Evolutionary conservation across 2,113 vertebrate genomes (phyloP).

Genomic region (Sphyrna mokarran): DNA sequence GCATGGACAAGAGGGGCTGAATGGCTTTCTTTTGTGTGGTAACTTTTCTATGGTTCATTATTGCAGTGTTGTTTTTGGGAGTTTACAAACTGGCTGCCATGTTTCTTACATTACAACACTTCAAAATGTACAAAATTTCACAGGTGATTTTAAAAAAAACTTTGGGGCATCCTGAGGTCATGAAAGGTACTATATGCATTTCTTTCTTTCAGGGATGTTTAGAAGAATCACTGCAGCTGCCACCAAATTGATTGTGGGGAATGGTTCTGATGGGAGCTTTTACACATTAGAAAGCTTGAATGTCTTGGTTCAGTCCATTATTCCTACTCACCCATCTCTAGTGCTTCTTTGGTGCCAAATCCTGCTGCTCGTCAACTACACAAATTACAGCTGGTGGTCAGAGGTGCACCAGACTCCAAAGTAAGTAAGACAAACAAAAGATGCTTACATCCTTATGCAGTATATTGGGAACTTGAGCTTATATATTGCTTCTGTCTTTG

Average conservation of each 20-base stretch:
- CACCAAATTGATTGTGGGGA: conserved; percentile 73
- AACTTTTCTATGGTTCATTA: neutral
- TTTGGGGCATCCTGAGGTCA: neutral
- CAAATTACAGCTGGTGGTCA: conserved; percentile 93
- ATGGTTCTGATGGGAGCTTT: conserved; percentile 62
- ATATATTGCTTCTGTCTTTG: neutral
- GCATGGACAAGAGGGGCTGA: too few relatives aligned
- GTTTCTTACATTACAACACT: neutral
- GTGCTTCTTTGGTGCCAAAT: conserved; percentile 98
- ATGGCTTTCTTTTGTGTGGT: too few relatives aligned
- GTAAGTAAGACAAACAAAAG: conserved; percentile 51
- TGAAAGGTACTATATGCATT: too few relatives aligned
- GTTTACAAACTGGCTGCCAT: neutral
- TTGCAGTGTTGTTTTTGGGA: neutral
- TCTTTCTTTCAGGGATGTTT: conserved; percentile 73
- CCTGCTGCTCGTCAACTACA: conserved; percentile 90
- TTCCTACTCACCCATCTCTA: conserved; percentile 86
- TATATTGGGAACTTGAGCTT: neutral
- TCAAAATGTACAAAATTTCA: neutral
- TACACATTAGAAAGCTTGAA: conserved; percentile 81
- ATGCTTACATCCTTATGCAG: neutral
- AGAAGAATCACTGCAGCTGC: conserved; percentile 88
- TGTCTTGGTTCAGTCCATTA: conserved; percentile 70
- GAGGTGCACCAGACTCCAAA: conserved; percentile 90
- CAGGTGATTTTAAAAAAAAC: too few relatives aligned